Conservation (phyloP, 1,140 invertebrate genomes). For the Drosophila setifemur region DNA sequence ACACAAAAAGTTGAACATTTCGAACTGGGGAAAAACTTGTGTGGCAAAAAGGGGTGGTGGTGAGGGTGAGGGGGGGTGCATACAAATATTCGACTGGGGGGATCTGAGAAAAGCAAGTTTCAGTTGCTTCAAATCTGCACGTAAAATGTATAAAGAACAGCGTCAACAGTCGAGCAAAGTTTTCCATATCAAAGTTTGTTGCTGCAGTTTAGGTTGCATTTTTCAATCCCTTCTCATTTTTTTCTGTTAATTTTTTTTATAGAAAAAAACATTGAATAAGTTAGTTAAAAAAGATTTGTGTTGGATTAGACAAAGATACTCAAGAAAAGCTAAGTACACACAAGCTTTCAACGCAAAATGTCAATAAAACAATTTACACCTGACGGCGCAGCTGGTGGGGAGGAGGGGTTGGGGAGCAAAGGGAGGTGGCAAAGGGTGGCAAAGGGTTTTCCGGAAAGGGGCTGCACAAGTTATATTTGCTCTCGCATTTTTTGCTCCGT, state of each 20-base stretch:
- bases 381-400: neutral
- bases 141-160: slow-evolving; percentile 31
- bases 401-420: no score
- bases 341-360: slow-evolving; percentile 8
- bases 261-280: slow-evolving; percentile 25
- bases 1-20: slow-evolving; percentile 32
- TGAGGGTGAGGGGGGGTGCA: neutral
- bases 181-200: slow-evolving; percentile 15
- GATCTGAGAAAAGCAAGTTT: neutral
- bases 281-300: slow-evolving; percentile 21
- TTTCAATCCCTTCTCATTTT: neutral
- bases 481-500: neutral
- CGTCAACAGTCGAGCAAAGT: slow-evolving; percentile 9
- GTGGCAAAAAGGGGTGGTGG: neutral
- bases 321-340: neutral
- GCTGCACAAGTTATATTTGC: slow-evolving; percentile 8
- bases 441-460: no score
- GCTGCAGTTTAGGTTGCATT: neutral
- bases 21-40: neutral
- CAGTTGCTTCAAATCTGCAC: slow-evolving; percentile 1
- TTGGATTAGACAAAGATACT: neutral
- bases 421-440: neutral
- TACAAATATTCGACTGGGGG: slow-evolving; percentile 6
- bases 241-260: neutral
- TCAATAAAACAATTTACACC: slow-evolving; percentile 39